phyloP scores from a whole-genome alignment of 2,113 vertebrate genomes.

The Agapornis roseicollis region DNA sequence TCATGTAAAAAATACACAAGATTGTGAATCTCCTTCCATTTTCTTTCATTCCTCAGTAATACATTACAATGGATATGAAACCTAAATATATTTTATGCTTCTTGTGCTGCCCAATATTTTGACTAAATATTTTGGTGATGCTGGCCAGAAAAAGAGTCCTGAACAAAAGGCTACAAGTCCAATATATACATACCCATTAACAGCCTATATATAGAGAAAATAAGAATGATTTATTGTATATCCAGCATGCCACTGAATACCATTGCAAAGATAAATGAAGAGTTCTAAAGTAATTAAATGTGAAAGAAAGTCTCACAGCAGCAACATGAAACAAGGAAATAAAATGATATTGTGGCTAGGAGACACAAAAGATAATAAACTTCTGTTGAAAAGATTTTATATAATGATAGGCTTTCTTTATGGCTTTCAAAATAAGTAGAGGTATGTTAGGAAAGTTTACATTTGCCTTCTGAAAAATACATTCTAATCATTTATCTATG shows the following conservation, averaged over 20 bases:
- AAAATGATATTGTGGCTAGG: background rate
- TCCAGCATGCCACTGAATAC: background rate
- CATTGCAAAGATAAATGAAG: background rate
- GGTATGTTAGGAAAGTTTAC: background rate
- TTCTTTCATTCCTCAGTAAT: background rate
- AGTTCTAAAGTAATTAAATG: background rate
- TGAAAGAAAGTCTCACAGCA: background rate
- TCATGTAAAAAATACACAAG: background rate
- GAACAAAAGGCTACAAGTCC: background rate
- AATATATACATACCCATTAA: background rate
- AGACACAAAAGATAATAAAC: background rate
- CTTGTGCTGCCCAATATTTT: background rate
- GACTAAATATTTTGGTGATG: slow-evolving; percentile 32
- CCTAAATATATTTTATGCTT: background rate
- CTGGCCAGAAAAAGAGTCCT: background rate
- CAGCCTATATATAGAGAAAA: background rate
- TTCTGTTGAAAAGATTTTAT: background rate
- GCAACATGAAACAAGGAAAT: background rate
- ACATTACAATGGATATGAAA: background rate
- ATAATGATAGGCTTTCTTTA: background rate
- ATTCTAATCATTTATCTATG: background rate
- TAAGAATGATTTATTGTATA: background rate
- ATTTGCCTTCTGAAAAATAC: background rate
- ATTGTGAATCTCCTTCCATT: background rate
- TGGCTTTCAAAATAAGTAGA: background rate